Evolutionary conservation across 2,888 invertebrate species (phyloP).

Genomic region (Diabrotica balteata): DNA sequence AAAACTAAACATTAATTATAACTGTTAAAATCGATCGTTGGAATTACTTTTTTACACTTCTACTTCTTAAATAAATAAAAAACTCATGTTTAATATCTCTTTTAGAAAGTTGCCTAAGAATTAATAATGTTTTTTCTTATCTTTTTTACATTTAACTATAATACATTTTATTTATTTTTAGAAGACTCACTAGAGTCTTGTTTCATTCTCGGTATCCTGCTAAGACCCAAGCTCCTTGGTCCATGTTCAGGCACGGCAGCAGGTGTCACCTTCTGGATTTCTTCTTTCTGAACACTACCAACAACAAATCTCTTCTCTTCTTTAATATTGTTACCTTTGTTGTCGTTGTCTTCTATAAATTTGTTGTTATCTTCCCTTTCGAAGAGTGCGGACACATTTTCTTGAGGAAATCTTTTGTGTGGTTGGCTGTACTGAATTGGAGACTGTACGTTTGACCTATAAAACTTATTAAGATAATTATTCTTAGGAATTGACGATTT

Average conservation of each 20-base stretch:
- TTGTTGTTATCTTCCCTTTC: constrained; percentile 34
- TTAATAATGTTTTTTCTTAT: too few relatives aligned
- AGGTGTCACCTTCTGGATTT: constrained; percentile 61
- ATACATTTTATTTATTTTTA: too few relatives aligned
- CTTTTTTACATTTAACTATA: too few relatives aligned
- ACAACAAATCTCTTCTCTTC: constrained; percentile 67
- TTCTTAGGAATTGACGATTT: constrained; percentile 5
- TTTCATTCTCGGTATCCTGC: too few relatives aligned
- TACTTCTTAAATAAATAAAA: too few relatives aligned
- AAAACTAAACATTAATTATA: too few relatives aligned
- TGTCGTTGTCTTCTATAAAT: not conserved
- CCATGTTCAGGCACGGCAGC: constrained; percentile 72
- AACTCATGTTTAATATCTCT: too few relatives aligned
- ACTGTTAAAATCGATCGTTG: too few relatives aligned
- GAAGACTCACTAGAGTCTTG: too few relatives aligned
- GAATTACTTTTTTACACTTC: too few relatives aligned
- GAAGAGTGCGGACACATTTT: constrained; percentile 1
- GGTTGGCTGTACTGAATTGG: not conserved
- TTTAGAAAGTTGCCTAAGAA: too few relatives aligned
- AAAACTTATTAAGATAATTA: constrained; percentile 4
- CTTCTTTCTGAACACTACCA: constrained; percentile 70
- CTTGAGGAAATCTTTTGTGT: constrained; percentile 37
- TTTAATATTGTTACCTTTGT: constrained; percentile 1
- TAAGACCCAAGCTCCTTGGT: constrained; percentile 59
- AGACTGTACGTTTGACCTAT: constrained; percentile 37